Percentiles rank a stretch among this genome's conserved stretches.
Evolutionary conservation across 2,113 vertebrate genomes (phyloP).

Genomic region (Rutilus rutilus): DNA sequence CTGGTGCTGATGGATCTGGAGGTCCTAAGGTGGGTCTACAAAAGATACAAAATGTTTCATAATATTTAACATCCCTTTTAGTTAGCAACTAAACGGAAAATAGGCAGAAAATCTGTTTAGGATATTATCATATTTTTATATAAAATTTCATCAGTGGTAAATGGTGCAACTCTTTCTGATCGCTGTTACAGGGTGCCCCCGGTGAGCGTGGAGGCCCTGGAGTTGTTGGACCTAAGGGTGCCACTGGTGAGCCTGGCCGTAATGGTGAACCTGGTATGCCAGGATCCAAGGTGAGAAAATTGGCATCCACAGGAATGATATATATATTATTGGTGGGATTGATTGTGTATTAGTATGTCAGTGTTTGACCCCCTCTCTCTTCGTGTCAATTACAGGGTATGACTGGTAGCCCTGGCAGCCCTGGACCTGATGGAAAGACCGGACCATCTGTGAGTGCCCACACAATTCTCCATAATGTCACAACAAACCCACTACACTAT

Average conservation of each 20-base stretch:
- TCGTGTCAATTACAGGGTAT: conserved; percentile 80
- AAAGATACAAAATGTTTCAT: not conserved
- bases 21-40: conserved; percentile 86
- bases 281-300: conserved; percentile 88
- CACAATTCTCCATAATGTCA: not conserved
- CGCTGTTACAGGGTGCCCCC: conserved; percentile 80
- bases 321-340: not conserved
- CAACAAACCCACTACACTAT: not conserved
- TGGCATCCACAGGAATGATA: not conserved
- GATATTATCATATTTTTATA: not conserved
- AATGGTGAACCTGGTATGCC: conserved; percentile 93
- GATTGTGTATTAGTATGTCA: not conserved
- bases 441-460: conserved; percentile 85
- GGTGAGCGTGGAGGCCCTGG: conserved; percentile 92
- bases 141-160: not conserved
- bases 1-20: conserved; percentile 87
- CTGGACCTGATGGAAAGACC: conserved; percentile 93
- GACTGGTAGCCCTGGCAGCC: conserved; percentile 97
- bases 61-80: not conserved
- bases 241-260: conserved; percentile 91
- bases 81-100: not conserved
- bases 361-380: conserved; percentile 43
- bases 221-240: conserved; percentile 87
- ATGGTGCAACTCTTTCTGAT: not conserved
- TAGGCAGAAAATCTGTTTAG: not conserved